Evolutionary conservation across 2,888 invertebrate genomes (phyloP), one percentile per base, ranked within the genome.

Genomic region (Cerastis leucographa): DNA sequence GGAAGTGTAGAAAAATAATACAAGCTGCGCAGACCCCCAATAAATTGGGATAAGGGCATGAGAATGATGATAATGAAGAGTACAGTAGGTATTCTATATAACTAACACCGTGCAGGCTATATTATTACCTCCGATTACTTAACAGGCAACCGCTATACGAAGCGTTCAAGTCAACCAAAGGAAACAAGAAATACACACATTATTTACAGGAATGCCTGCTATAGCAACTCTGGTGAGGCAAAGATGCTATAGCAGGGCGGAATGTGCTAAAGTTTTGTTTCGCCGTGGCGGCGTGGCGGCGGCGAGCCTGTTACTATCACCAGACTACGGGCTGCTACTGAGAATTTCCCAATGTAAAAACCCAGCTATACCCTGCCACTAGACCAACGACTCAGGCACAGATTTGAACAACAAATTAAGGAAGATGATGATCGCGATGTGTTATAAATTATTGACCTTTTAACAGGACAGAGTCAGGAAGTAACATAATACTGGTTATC

Each of bases 401-500:
- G 29, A 19, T 29, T 25, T 56, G 14, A 56, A 17, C 7, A 56
- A 8, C 25, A 17, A 56, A 56, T 35, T 35, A 19, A 29, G 9
- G 59, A 35, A 29, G 22, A 61, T 19, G 9, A 9, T 8, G 25
- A 29, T 17, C 29, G 49, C 8, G 22, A 49, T 51, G 17, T 22
- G 51, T 49, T 25, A 14, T 25, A 62, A 11, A 70, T 35, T 22
- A 17, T 40, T 42, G 8, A 61, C 5, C 19, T 71, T 61, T 44
- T 73, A 66, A 71, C 83, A 96, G 96, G 87, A 92, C 95, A 0
- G 96, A 96, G 88, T 89, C 93, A 0, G 95, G 95, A 22, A 94
- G 91, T 86, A 94, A 94, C 78, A 94, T 96, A 76, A 93, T 96
- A 59, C 83, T 96, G 86, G 94, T 96, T 7, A 88, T 95, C 49